Base-by-base conservation (phyloP, 1,140 invertebrate genomes). In the Procambarus virginalis region DNA sequence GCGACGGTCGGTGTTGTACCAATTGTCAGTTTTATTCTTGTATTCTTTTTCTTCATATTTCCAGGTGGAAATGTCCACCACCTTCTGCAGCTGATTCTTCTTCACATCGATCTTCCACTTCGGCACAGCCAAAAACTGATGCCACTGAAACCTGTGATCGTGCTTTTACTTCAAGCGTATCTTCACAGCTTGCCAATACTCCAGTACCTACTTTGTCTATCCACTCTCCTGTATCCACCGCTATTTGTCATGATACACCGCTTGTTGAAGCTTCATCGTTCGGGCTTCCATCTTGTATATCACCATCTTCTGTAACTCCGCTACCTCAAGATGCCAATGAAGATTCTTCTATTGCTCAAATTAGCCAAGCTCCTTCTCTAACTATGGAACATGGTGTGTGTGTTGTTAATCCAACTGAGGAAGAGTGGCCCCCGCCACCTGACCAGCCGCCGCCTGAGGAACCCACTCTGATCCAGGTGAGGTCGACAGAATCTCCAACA, bases 21-120 rank as follows among this genome's bases (percentile, higher is more conserved):
- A 9, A 8, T 34, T 6, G 68, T n/a, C 22, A 3, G 22, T 73
- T 73, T 22, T 73, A 73, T 73, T 73, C n/a, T 73, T n/a, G 20
- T 22, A 73, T n/a, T 45, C 80, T 68, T 75, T 85, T 76, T 76
- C 73, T 85, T 85, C 70, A 46, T 85, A 76, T 51, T 85, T 84
- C 70, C 87, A 89, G 87, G 87, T 89, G 87, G 87, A 76, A 60
- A 48, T 64, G 75, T 84, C 80, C 81, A 84, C 81, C 87, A 51
- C 60, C 81, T 77, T 76, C 80, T 68, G 58, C 87, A 83, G 87
- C 68, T 89, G 87, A 64, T 76, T 77, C 80, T 58, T 82, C 87
- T 64, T 8, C 75, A 58, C 79, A 17, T 34, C 87, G 73, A 83
- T 20, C 85, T 68, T 86, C 84, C 60, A 9, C 80, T 58, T 82